Evolutionary conservation across 1,140 invertebrate species (phyloP), one percentile per base, ranked within the genome.

Genomic region (Heliconius melpomene): DNA sequence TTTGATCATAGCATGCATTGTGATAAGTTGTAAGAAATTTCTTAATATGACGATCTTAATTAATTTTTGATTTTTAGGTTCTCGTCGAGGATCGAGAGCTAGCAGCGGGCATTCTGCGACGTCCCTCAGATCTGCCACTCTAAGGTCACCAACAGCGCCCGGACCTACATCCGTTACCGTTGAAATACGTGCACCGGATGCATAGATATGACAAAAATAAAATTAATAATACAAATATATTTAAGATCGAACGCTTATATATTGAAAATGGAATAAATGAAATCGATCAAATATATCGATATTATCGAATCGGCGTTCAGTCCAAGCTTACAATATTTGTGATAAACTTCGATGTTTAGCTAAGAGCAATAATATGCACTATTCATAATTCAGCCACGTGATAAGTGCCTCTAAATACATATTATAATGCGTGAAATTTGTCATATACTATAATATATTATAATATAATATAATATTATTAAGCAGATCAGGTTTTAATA

Each of bases 21-120:
- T 72, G 7, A 29, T 66, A 29, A 66, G 13, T 11, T 13, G 3
- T 66, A 66, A 66, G 13, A 29, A 0, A 16, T 11, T 72, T 72
- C 11, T 72, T 38, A 23, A 72, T 72, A 72, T 71, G 18, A 2
- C 1, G 1, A 29, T 20, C 8, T 29, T 71, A 26, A 23, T 36
- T 18, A 6, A 16, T 16, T 46, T 16, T 46, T 29, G 6, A 32
- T 8, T 20, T 95, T 86, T 90, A 97, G 96, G 96, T 79, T 96
- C 96, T 79, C 94, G 96, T 75, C 95, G 96, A 74, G 96, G 96
- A 74, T 96, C 96, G 76, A 95, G 95, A 85, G 96, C 96, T 8
- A 97, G 96, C 89, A 96, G 96, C 81, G 96, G 96, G 78, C 95
- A 96, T 76, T 96, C 96, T 3, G 96, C 95, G 2, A 93, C 95